Evolutionary conservation across 2,888 invertebrate genomes (phyloP), one percentile per base, ranked within the genome.

Genomic region (Amblyjoppa proteus): DNA sequence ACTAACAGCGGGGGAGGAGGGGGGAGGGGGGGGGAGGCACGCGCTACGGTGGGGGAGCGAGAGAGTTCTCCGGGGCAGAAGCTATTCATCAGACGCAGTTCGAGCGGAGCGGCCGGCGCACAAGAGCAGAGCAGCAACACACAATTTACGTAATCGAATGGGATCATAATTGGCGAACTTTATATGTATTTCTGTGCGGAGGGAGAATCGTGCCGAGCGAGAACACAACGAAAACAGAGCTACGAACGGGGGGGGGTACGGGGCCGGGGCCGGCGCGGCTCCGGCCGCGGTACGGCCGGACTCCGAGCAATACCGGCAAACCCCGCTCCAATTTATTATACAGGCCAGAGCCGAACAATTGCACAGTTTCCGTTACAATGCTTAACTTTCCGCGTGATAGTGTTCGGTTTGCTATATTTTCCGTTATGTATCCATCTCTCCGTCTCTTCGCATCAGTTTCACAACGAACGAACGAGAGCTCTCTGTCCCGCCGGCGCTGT

Each of bases 81-180:
- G 25, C 69, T 41, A 69, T 45, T 45, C 45, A 69, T 69, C 61
- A 69, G 69, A 69, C 45, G 69, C 28, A 28, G 69, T 49, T 25
- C 69, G 25, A 49, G 41, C 25, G 41, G 31, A 9, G 28, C 45
- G 13, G 25, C 64, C 3, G 16, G 61, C 13, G 34, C 7, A n/a
- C n/a, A 34, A 25, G 53, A 56, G 66, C 64, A 56, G 58, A 56
- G 58, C 9, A 68, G 68, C 81, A 81, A 66, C 68, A 41, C 70
- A 80, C 71, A 85, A 80, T 85, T 80, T 76, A 80, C 79, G 79
- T 83, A 85, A 85, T 85, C 82, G 80, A 85, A 83, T 80, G 71
- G 81, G 68, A 85, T 83, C 82, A 80, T 85, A 85, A 85, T 83
- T 85, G 85, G 80, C 61, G 73, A 77, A 82, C 76, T 76, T 73